These are phyloP conservation scores for Chiroxiphia lanceolata DNA, from an alignment of 2,797 vertebrate species.

Conservation along the genomic window DNA sequence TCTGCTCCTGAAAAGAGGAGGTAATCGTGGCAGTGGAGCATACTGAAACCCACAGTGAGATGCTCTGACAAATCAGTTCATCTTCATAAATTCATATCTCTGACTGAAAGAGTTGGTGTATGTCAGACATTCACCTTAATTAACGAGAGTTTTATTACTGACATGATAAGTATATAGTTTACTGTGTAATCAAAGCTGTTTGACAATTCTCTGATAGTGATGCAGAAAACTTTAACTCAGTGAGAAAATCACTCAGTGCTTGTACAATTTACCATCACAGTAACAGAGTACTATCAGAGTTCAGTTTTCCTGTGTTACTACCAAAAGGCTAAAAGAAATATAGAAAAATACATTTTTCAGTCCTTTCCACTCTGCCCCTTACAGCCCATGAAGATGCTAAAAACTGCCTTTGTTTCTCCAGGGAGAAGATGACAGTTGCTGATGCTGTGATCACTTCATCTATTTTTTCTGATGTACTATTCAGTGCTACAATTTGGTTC, in stretches of 20 bases:
- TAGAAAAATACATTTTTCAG: neutral
- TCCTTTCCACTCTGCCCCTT: neutral
- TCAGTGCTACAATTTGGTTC: slow-evolving; percentile 8
- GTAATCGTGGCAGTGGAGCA: neutral
- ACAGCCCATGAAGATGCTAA: neutral
- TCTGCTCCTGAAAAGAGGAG: neutral
- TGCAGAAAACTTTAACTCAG: neutral
- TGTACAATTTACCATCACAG: neutral
- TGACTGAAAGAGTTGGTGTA: neutral
- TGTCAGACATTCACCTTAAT: neutral
- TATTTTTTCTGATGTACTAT: slow-evolving; percentile 56
- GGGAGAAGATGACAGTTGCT: slow-evolving; percentile 1
- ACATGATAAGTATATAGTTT: neutral
- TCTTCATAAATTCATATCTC: neutral
- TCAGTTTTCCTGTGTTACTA: neutral
- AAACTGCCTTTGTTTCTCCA: neutral
- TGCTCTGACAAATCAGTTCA: neutral
- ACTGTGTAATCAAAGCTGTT: neutral
- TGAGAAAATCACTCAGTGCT: neutral
- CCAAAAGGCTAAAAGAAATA: neutral
- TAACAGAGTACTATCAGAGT: neutral
- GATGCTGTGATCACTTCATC: neutral
- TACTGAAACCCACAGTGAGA: neutral
- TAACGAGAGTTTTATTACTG: neutral
- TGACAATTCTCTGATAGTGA: neutral